These are phyloP conservation scores for Esox masquinongy DNA, from an alignment of 2,797 vertebrate genomes.

Conservation along the genomic window DNA sequence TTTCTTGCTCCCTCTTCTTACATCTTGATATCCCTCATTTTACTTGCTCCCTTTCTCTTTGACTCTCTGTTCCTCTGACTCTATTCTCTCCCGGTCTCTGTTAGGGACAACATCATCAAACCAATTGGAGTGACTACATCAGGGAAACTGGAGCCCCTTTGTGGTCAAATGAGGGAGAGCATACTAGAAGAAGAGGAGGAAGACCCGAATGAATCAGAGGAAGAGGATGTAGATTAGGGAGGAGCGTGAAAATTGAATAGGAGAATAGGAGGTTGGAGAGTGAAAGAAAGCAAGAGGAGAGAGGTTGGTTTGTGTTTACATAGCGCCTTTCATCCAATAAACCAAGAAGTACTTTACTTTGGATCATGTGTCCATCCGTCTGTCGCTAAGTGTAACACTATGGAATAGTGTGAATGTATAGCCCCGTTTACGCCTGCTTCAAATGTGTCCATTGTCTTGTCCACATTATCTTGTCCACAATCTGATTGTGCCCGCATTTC, in stretches of 20 bases:
- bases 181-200: slow-evolving; percentile 51
- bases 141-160: slow-evolving; percentile 65
- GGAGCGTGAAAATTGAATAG: background rate
- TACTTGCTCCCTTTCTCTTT: background rate
- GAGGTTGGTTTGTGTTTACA: background rate
- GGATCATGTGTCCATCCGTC: background rate
- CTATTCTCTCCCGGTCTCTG: background rate
- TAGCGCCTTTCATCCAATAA: background rate
- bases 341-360: background rate
- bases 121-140: slow-evolving; percentile 65
- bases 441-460: no score
- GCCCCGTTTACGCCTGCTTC: background rate
- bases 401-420: background rate
- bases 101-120: slow-evolving; percentile 73
- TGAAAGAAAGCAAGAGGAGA: background rate
- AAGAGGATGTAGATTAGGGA: slow-evolving; percentile 29
- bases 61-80: background rate
- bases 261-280: background rate
- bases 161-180: slow-evolving; percentile 53
- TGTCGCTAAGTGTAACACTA: background rate
- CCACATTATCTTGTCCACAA: no score
- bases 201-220: slow-evolving; percentile 38
- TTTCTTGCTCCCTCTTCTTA: no score
- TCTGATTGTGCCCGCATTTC: no score
- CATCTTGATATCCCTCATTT: background rate